These are phyloP conservation scores for Cygnus atratus DNA, from an alignment of 2,113 vertebrate species.

Conservation along the genomic window DNA sequence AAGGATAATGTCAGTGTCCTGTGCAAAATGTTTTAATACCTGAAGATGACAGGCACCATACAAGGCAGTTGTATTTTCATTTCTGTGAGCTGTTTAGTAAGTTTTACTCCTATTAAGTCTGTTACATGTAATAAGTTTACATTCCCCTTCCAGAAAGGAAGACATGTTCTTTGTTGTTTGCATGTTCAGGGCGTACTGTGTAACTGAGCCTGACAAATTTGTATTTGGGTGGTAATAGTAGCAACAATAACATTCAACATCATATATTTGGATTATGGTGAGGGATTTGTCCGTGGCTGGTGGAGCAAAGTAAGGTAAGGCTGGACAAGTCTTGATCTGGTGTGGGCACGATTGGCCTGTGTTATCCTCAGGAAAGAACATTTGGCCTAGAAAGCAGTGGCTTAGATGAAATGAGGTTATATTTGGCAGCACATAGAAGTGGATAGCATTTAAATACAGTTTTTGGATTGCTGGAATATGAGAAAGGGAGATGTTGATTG, in stretches of 20 bases:
- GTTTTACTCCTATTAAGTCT: neutral
- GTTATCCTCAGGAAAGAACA: neutral
- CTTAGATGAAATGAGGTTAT: neutral
- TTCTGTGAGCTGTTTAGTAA: neutral
- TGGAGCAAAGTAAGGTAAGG: neutral
- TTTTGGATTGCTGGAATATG: neutral
- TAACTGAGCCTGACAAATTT: neutral
- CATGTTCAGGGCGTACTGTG: neutral
- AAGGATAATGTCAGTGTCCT: neutral
- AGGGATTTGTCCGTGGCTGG: neutral
- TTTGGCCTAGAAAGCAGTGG: neutral
- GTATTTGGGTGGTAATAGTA: neutral
- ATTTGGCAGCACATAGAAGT: neutral
- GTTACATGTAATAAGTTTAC: neutral
- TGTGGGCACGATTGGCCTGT: neutral
- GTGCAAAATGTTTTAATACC: neutral
- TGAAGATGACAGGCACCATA: neutral
- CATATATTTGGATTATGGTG: neutral
- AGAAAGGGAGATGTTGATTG: neutral
- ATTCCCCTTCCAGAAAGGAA: neutral
- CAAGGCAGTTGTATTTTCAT: neutral
- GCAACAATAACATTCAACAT: neutral
- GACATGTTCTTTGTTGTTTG: neutral
- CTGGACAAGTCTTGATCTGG: neutral
- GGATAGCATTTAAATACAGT: neutral